Base-by-base conservation (phyloP, 2,797 vertebrate species). In the Sarcophilus harrisii region DNA sequence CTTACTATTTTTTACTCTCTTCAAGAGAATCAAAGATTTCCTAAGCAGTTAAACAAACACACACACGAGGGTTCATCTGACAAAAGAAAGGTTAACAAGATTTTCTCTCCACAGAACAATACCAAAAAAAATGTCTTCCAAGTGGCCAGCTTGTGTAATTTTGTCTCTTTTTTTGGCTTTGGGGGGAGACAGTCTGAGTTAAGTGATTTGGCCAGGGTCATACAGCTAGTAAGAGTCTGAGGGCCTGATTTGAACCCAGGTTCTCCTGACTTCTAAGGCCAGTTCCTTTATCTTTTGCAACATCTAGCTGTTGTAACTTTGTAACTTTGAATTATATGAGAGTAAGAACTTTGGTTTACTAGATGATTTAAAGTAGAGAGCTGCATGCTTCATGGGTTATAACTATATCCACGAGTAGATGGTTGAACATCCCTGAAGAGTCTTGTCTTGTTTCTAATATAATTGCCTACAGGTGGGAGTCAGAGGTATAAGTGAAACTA, bases 1-100 rank as follows among this genome's bases (percentile, higher is more conserved):
- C n/a, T 62, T 94, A 1, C 87, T 38, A 58, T 54, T 93, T 92
- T 30, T 10, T 14, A 45, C 93, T 94, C 45, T 38, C 32, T 9
- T 96, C 4, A 24, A 92, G 45, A 27, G 21, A 87, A 58, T 5
- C 55, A 95, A 93, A 94, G 54, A 49, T 90, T 92, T 94, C 38
- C 27, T 87, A 87, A 54, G 52, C 27, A 55, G 28, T 58, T 28
- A 49, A 49, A 49, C 49, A 49, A 49, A 49, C 52, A 52, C 52
- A 52, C 52, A 52, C 52, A 52, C 52, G 4, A 2, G 52, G 6
- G 52, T 52, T 52, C 52, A 52, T 9, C n/a, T 81, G n/a, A 81
- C 18, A 24, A 24, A 45, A 30, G 16, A 45, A 81, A 8, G 14
- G 16, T 6, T 73, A 21, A 45, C 24, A 10, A 9, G 58, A 14